Conservation (phyloP, 2,797 vertebrate genomes). For the Amblyraja radiata region DNA sequence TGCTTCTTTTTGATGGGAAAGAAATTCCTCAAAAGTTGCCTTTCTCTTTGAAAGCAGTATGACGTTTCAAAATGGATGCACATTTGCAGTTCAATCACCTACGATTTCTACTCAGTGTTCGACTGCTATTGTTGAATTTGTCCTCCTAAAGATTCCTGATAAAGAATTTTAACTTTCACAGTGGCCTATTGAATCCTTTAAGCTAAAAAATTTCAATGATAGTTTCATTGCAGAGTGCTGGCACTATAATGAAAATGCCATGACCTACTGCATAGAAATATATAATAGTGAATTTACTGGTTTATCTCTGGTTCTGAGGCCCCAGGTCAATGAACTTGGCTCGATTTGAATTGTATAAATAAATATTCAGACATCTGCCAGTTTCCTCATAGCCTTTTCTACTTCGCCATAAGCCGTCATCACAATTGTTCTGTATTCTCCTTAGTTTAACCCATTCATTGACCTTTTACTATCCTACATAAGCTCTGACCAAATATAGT, state of each 20-base stretch:
- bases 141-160: conserved; percentile 16
- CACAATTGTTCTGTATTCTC: not conserved
- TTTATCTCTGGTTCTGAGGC: not conserved
- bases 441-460: not conserved
- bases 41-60: conserved; percentile 4
- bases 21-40: conserved; percentile 1
- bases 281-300: not conserved
- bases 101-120: not conserved
- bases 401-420: not conserved
- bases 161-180: conserved; percentile 24
- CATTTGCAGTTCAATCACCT: conserved; percentile 26
- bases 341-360: conserved; percentile 25
- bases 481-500: not conserved
- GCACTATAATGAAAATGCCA: conserved; percentile 17
- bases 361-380: not conserved
- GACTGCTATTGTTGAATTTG: not conserved
- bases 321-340: not conserved
- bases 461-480: not conserved
- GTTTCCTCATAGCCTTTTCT: not conserved
- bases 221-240: conserved; percentile 10
- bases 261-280: not conserved
- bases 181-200: conserved; percentile 21
- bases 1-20: not conserved
- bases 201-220: conserved; percentile 16
- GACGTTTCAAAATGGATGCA: not conserved